Conservation (phyloP, 2,888 invertebrate species). For the Stenodera caucasica region DNA sequence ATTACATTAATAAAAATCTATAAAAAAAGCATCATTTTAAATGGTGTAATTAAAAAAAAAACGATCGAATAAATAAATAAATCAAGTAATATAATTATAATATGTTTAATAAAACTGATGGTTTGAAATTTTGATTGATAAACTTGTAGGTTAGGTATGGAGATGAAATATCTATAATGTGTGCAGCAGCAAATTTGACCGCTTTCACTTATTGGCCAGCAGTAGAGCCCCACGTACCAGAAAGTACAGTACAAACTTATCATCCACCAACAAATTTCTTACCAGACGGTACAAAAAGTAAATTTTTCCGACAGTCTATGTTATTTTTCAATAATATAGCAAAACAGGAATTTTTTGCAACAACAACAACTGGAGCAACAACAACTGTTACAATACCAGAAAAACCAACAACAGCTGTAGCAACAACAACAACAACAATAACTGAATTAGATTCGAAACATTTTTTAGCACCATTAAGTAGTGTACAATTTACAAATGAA, state of each 20-base stretch:
- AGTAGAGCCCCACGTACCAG: constrained; percentile 32
- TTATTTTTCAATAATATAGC: constrained; percentile 36
- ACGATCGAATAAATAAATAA: neutral
- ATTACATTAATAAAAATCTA: constrained; percentile 6
- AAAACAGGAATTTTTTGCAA: constrained; percentile 35
- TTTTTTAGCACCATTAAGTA: constrained; percentile 48
- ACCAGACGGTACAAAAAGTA: constrained; percentile 32
- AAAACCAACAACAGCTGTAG: neutral
- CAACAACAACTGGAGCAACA: constrained; percentile 9
- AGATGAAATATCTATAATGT: constrained; percentile 23
- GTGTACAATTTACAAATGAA: constrained; percentile 54
- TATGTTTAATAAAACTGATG: neutral
- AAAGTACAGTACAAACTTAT: constrained; percentile 29
- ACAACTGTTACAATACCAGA: neutral
- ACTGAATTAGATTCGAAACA: constrained; percentile 21
- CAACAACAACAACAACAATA: constrained; percentile 1
- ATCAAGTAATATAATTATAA: neutral
- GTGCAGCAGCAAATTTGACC: constrained; percentile 35
- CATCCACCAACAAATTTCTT: constrained; percentile 29
- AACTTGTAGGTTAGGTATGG: constrained; percentile 16
- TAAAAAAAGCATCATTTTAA: neutral
- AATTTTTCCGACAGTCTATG: constrained; percentile 33
- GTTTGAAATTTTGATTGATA: neutral
- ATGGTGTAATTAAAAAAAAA: neutral
- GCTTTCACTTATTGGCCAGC: constrained; percentile 36